Conservation (phyloP, 1,140 invertebrate genomes). For the Drosophila ananassae region DNA sequence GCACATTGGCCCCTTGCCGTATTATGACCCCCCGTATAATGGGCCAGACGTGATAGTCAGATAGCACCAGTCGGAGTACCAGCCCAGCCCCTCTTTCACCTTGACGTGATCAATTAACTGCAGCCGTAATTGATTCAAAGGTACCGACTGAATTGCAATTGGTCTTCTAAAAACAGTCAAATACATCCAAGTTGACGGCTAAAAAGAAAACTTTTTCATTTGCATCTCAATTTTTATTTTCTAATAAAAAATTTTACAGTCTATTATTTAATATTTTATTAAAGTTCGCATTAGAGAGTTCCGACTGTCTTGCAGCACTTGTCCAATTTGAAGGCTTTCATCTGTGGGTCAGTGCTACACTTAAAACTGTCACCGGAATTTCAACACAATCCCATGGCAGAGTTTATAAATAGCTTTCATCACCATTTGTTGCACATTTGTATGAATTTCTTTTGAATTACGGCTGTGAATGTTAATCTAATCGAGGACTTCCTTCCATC, state of each 20-base stretch:
- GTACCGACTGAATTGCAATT: slow-evolving; percentile 33
- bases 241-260: neutral
- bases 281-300: neutral
- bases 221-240: neutral
- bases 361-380: slow-evolving; percentile 7
- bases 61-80: neutral
- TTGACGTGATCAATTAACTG: slow-evolving; percentile 44
- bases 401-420: slow-evolving; percentile 17
- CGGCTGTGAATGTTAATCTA: slow-evolving; percentile 55
- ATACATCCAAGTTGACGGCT: neutral
- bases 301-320: neutral
- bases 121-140: slow-evolving; percentile 69
- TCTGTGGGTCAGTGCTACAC: slow-evolving; percentile 36
- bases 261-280: neutral
- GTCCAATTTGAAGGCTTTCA: neutral
- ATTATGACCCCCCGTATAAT: slow-evolving; percentile 9
- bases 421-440: slow-evolving; percentile 23
- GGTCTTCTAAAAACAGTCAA: neutral
- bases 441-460: slow-evolving; percentile 42
- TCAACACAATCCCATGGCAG: slow-evolving; percentile 1
- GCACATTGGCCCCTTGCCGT: slow-evolving; percentile 4
- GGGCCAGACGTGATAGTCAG: slow-evolving; percentile 7
- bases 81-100: slow-evolving; percentile 40
- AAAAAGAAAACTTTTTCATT: neutral
- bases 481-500: slow-evolving; percentile 56